Percentiles rank a stretch among this genome's conserved stretches.
These are phyloP conservation scores for Lordiphosa clarofinis DNA, from an alignment of 1,140 invertebrate genomes.

Conservation along the genomic window DNA sequence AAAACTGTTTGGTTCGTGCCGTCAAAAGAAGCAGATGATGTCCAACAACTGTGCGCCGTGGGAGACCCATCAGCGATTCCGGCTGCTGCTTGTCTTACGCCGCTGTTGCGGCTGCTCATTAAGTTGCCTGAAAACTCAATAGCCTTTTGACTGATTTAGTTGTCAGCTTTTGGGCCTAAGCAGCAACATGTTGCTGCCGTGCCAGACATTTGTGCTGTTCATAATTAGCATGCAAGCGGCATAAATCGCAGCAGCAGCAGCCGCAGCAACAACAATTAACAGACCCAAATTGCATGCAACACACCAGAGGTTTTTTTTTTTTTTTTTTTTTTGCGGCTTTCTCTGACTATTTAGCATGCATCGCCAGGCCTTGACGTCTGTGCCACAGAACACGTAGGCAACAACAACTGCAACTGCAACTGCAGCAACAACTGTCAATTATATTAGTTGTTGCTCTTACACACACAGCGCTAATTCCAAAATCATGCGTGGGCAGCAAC, in stretches of 20 bases:
- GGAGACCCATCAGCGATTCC: constrained; percentile 40
- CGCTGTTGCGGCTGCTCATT: constrained; percentile 53
- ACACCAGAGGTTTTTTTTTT: constrained; percentile 20
- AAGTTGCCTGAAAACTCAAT: constrained; percentile 74
- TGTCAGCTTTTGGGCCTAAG: constrained; percentile 39
- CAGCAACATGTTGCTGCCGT: constrained; percentile 49
- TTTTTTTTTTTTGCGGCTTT: constrained; percentile 33
- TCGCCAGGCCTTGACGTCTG: constrained; percentile 57
- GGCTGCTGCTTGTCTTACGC: constrained; percentile 57
- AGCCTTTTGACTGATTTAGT: constrained; percentile 70
- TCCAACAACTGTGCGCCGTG: constrained; percentile 58
- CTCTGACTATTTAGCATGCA: constrained; percentile 68
- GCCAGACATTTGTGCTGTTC: constrained; percentile 7
- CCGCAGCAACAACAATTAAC: constrained; percentile 69
- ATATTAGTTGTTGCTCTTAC: constrained; percentile 75
- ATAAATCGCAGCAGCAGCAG: constrained; percentile 58
- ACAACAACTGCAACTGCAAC: constrained; percentile 32
- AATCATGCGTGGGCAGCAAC: constrained; percentile 72
- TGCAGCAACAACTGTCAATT: constrained; percentile 69
- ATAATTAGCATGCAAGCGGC: constrained; percentile 77
- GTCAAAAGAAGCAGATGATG: constrained; percentile 35
- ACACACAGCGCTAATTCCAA: constrained; percentile 73
- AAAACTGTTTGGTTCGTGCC: constrained; percentile 54
- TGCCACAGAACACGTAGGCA: constrained; percentile 70
- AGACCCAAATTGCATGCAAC: constrained; percentile 76